These are phyloP conservation scores for Ia io DNA, from an alignment of 2,113 vertebrate genomes.

Conservation along the genomic window DNA sequence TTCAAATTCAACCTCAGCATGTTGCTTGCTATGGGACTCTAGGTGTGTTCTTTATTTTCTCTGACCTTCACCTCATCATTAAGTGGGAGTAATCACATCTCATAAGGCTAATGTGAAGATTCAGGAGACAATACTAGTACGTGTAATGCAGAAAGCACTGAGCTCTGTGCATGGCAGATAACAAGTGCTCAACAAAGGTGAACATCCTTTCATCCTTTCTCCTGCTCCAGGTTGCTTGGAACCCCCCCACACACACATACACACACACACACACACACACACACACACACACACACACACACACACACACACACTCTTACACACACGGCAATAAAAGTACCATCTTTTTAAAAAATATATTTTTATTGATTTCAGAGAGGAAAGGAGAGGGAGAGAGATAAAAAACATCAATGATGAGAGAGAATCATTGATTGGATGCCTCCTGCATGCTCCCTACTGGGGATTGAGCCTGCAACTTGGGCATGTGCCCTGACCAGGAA, in stretches of 20 bases:
- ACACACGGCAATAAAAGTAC: not conserved
- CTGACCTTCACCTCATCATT: not conserved
- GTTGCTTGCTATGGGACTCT: not conserved
- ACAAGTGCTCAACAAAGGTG: not conserved
- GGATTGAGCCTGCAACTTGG: too few relatives aligned
- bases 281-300: not conserved
- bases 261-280: too few relatives aligned
- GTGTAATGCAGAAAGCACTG: accelerated
- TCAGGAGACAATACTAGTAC: not conserved
- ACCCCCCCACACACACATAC: too few relatives aligned
- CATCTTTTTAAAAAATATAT: too few relatives aligned
- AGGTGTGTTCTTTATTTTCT: not conserved
- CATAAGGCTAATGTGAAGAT: not conserved
- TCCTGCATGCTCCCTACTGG: too few relatives aligned
- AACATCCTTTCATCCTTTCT: not conserved
- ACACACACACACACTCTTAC: too few relatives aligned
- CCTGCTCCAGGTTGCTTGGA: not conserved
- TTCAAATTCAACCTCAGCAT: not conserved
- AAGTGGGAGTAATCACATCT: not conserved
- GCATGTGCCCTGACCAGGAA: too few relatives aligned
- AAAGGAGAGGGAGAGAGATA: too few relatives aligned
- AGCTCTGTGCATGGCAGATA: not conserved
- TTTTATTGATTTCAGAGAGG: too few relatives aligned
- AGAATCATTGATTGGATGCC: too few relatives aligned
- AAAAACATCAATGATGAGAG: too few relatives aligned